Conservation (phyloP, 1,140 invertebrate species). For the Drosophila mauritiana region DNA sequence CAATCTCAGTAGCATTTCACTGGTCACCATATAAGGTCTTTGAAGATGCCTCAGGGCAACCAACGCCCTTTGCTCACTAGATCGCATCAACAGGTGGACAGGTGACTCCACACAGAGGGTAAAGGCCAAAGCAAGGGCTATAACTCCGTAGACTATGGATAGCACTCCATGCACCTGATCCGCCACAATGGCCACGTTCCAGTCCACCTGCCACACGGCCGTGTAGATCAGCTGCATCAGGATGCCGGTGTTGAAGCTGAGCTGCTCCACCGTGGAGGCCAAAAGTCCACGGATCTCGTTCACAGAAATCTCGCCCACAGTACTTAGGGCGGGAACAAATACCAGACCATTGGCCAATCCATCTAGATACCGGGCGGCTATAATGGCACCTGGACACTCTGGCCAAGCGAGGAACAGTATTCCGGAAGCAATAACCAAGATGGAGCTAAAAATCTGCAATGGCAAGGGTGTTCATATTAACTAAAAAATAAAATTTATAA, state of each 20-base stretch:
- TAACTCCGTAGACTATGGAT: conserved; percentile 51
- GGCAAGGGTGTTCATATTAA: neutral
- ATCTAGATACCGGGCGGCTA: conserved; percentile 70
- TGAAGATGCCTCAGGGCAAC: conserved; percentile 64
- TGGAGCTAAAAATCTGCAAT: conserved; percentile 53
- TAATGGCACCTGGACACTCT: conserved; percentile 31
- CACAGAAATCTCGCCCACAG: conserved; percentile 64
- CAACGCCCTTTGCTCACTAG: conserved; percentile 61
- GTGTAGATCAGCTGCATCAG: conserved; percentile 64
- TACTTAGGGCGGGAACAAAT: conserved; percentile 66
- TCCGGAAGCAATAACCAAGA: conserved; percentile 63
- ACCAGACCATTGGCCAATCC: conserved; percentile 73
- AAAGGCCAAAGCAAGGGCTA: conserved; percentile 43
- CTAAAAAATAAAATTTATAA: too few species aligned
- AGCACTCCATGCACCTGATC: conserved; percentile 69
- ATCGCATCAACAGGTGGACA: conserved; percentile 54
- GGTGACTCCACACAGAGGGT: conserved; percentile 70
- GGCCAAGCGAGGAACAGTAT: conserved; percentile 62
- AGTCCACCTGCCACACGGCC: conserved; percentile 41
- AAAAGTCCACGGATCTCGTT: conserved; percentile 51
- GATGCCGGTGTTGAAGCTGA: conserved; percentile 65
- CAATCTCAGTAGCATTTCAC: conserved; percentile 68
- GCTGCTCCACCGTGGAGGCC: conserved; percentile 54
- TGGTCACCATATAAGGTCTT: conserved; percentile 66
- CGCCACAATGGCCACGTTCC: conserved; percentile 48